phyloP scores from a whole-genome alignment of 2,113 vertebrate genomes.

The Melanostigma gelatinosum region DNA sequence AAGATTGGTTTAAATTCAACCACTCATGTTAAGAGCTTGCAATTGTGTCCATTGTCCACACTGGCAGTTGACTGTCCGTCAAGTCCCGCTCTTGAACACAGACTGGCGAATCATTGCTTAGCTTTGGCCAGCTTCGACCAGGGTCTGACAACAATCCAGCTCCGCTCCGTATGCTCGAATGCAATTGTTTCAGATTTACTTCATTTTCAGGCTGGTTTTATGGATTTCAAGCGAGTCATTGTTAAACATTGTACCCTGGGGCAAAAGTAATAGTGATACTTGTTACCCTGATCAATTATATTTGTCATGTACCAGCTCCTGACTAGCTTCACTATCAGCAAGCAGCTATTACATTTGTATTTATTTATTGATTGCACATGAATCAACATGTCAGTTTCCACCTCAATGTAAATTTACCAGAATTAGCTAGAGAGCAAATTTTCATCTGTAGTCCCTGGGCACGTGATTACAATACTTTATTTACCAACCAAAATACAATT shows the following conservation, averaged over 20 bases:
- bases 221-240: background rate
- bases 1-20: constrained; percentile 9
- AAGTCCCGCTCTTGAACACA: background rate
- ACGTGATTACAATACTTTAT: background rate
- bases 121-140: background rate
- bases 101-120: background rate
- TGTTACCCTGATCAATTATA: background rate
- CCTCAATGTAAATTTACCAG: background rate
- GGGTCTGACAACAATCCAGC: background rate
- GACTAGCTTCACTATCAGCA: background rate
- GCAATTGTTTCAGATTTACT: background rate
- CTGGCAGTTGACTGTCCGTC: background rate
- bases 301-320: background rate
- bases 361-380: background rate
- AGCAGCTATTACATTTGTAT: background rate
- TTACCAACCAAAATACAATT: background rate
- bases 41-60: background rate
- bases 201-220: background rate
- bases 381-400: background rate
- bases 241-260: background rate
- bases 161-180: background rate
- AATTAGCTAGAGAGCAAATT: background rate
- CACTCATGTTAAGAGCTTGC: background rate
- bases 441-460: background rate
- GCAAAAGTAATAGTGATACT: background rate